Conservation (phyloP, 2,797 vertebrate genomes). For the Taeniopygia guttata region DNA sequence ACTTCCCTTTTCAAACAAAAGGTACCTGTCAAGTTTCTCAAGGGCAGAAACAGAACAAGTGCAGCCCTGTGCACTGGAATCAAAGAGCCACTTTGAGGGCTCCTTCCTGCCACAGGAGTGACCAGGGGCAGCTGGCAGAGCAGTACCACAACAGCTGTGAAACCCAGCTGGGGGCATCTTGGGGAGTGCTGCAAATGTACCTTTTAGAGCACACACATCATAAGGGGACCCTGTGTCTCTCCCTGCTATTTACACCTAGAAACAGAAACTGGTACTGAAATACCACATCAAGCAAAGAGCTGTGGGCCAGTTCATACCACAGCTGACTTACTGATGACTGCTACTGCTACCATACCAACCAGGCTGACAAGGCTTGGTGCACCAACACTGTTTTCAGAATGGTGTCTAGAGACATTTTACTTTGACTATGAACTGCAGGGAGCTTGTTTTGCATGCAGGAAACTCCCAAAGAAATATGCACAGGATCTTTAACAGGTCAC, state of each 20-base stretch:
- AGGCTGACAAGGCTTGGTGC: not conserved
- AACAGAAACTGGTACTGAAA: not conserved
- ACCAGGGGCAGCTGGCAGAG: not conserved
- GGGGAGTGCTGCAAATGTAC: accelerated
- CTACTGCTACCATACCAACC: not conserved
- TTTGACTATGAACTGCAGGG: not conserved
- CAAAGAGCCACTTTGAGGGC: not conserved
- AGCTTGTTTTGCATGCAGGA: not conserved
- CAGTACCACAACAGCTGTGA: not conserved
- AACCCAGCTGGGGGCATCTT: not conserved
- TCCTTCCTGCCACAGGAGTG: not conserved
- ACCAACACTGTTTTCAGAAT: not conserved
- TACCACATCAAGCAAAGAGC: not conserved
- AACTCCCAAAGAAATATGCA: not conserved
- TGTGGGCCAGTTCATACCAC: not conserved
- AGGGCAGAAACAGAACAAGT: not conserved
- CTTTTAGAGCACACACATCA: not conserved
- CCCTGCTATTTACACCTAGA: not conserved
- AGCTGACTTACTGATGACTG: not conserved
- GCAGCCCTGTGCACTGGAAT: too few relatives aligned
- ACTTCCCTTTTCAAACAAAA: not conserved
- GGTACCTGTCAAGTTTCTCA: not conserved
- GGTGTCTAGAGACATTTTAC: not conserved
- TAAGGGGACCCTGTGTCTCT: not conserved
- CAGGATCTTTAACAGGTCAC: not conserved